Conservation (phyloP, 2,888 invertebrate genomes). For the Diaphora mendica region DNA sequence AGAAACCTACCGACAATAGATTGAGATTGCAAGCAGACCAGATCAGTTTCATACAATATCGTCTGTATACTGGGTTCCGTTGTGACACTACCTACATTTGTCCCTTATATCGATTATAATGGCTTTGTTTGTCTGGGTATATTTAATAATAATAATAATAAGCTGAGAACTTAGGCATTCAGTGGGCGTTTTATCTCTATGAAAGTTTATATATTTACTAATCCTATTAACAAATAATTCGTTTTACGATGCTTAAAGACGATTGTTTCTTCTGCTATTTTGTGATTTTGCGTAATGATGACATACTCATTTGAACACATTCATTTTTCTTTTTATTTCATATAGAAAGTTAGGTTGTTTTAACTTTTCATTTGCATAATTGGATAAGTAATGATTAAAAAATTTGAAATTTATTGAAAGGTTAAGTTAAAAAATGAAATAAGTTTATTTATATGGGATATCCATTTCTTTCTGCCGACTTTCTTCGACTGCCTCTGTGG, state of each 20-base stretch:
- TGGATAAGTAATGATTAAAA: too few species aligned
- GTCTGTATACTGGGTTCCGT: conserved; percentile 5
- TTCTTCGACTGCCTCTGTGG: too few species aligned
- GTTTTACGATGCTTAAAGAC: background rate
- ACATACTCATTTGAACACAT: too few species aligned
- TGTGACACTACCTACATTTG: conserved; percentile 3
- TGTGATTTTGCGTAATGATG: background rate
- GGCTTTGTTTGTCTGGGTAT: background rate
- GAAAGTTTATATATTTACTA: background rate
- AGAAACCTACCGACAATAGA: conserved; percentile 49
- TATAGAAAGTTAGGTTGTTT: too few species aligned
- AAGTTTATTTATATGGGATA: too few species aligned
- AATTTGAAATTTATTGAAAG: too few species aligned
- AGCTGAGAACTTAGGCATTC: background rate
- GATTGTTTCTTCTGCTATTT: background rate
- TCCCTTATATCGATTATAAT: conserved; percentile 9
- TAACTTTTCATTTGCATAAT: too few species aligned
- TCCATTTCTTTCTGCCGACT: too few species aligned
- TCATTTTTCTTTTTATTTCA: too few species aligned
- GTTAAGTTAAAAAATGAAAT: too few species aligned
- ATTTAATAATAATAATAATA: background rate
- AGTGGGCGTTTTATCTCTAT: background rate
- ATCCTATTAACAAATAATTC: background rate
- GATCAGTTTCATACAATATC: conserved; percentile 27
- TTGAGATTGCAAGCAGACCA: conserved; percentile 43